These are phyloP conservation scores for Cistogaster globosa DNA, from an alignment of 2,888 invertebrate species.

Conservation along the genomic window DNA sequence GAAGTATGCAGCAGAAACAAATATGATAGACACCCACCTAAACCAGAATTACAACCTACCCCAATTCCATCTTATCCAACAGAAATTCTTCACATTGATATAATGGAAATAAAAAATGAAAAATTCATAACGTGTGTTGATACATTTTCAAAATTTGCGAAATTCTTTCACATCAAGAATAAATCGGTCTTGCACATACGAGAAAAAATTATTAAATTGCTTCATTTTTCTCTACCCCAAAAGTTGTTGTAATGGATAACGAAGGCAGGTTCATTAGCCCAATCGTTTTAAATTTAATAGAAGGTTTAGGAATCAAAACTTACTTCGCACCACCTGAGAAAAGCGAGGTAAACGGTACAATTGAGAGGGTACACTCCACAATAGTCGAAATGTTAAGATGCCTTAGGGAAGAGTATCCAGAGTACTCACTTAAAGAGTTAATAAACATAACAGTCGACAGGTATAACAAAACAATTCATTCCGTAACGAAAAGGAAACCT, in stretches of 20 bases:
- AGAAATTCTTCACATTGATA: constrained; percentile 34
- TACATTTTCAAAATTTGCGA: constrained; percentile 17
- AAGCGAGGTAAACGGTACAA: too few species aligned
- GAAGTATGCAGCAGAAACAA: constrained; percentile 19
- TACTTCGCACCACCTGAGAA: too few species aligned
- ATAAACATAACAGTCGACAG: constrained; percentile 29
- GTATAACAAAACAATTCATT: constrained; percentile 30
- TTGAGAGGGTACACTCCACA: constrained; percentile 2
- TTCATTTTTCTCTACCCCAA: constrained; percentile 14
- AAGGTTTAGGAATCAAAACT: constrained; percentile 1
- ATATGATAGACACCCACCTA: constrained; percentile 41
- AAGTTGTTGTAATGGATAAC: constrained; percentile 10
- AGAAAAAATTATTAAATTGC: constrained; percentile 5
- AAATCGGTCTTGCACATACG: constrained; percentile 18
- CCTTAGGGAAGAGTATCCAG: constrained; percentile 19
- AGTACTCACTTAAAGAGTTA: constrained; percentile 35
- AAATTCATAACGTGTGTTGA: constrained; percentile 28
- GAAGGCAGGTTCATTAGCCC: constrained; percentile 20
- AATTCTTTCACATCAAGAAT: constrained; percentile 29
- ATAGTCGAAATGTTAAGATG: constrained; percentile 18
- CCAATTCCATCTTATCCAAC: constrained; percentile 40
- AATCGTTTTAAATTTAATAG: constrained; percentile 39
- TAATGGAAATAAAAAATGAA: constrained; percentile 9
- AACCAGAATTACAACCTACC: constrained; percentile 34
- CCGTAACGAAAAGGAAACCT: not conserved